phyloP scores from a whole-genome alignment of 2,888 invertebrate genomes.

The Ornithoptera alexandrae region DNA sequence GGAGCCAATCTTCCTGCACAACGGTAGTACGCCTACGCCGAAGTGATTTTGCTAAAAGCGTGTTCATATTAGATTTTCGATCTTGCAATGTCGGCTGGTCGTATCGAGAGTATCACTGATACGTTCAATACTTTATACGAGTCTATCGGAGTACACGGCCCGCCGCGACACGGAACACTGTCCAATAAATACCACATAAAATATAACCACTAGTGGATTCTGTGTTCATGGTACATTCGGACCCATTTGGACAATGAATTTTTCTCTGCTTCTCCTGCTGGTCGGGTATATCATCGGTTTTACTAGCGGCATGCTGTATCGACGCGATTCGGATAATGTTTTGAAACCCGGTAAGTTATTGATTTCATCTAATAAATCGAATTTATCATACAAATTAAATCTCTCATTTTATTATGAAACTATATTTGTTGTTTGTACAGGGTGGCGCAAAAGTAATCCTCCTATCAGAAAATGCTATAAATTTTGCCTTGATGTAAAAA shows the following conservation, averaged over 20 bases:
- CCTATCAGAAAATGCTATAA: too few relatives aligned
- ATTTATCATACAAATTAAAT: too few relatives aligned
- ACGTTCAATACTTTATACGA: slow-evolving; percentile 74
- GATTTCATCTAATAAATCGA: slow-evolving; percentile 24
- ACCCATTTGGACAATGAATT: slow-evolving; percentile 71
- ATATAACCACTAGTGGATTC: slow-evolving; percentile 66
- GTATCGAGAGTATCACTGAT: slow-evolving; percentile 70
- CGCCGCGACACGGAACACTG: slow-evolving; percentile 66
- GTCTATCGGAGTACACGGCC: slow-evolving; percentile 58
- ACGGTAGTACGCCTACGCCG: slow-evolving; percentile 51
- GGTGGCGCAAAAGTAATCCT: too few relatives aligned
- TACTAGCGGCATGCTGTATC: slow-evolving; percentile 67
- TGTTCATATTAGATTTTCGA: slow-evolving; percentile 78
- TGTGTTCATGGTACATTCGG: slow-evolving; percentile 67
- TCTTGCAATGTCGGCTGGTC: slow-evolving; percentile 63
- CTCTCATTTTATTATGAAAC: too few relatives aligned
- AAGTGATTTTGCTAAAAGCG: slow-evolving; percentile 69
- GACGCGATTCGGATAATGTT: slow-evolving; percentile 67
- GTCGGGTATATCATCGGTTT: slow-evolving; percentile 64
- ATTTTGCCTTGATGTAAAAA: too few relatives aligned
- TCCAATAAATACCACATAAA: slow-evolving; percentile 75
- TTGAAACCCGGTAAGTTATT: slow-evolving; percentile 66
- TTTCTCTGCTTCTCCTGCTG: slow-evolving; percentile 69
- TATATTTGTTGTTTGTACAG: too few relatives aligned
- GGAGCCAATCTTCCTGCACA: slow-evolving; percentile 39